Evolutionary conservation across 2,888 invertebrate species (phyloP).

Genomic region (Pseudococcus viburni): DNA sequence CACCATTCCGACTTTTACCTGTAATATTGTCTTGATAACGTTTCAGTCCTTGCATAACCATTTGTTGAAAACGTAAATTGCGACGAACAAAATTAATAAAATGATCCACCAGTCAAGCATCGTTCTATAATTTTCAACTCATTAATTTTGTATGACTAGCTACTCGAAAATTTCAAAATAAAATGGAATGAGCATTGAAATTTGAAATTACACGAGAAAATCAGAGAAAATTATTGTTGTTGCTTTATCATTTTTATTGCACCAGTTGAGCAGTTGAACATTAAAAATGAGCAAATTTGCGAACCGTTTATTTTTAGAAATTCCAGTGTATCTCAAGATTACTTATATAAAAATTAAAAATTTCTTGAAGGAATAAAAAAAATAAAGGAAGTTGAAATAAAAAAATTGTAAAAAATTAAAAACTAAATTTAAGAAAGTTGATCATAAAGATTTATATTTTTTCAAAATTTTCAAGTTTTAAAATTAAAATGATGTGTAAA

Average conservation of each 20-base stretch:
- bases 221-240: neutral
- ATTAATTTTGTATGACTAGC: neutral
- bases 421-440: too few relatives aligned
- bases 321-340: too few relatives aligned
- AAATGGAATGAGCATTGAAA: neutral
- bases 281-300: neutral
- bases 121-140: neutral
- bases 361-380: too few relatives aligned
- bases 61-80: conserved; percentile 59
- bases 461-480: too few relatives aligned
- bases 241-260: neutral
- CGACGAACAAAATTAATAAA: conserved; percentile 44
- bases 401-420: too few relatives aligned
- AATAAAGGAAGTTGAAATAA: too few relatives aligned
- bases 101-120: conserved; percentile 48
- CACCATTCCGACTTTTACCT: neutral
- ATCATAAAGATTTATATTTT: too few relatives aligned
- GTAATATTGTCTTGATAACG: neutral
- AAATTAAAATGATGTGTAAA: too few relatives aligned
- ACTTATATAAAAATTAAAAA: too few relatives aligned
- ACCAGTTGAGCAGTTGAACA: neutral
- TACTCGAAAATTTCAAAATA: neutral
- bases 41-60: conserved; percentile 61
- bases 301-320: conserved; percentile 22
- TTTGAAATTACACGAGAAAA: neutral